A percentile compares a stretch with the other conserved stretches of the same genome.
Evolutionary conservation across 2,113 vertebrate genomes (phyloP).

Genomic region (Lepus timidus): DNA sequence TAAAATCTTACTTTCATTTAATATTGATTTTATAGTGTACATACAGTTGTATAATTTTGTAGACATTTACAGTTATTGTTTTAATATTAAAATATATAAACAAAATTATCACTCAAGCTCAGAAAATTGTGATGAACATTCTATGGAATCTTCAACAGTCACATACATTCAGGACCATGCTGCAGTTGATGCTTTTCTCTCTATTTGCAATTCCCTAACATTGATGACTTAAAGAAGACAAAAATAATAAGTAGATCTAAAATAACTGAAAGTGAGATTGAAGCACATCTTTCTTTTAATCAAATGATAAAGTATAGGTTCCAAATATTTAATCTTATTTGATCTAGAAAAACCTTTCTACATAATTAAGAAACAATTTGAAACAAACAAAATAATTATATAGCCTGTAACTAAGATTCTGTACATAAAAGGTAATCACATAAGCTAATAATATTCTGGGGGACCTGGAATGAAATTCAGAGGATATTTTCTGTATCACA

Average conservation of each 20-base stretch:
- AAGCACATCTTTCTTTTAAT: slow-evolving; percentile 13
- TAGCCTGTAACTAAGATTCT: background rate
- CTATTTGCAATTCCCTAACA: slow-evolving; percentile 25
- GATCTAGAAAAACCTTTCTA: no score
- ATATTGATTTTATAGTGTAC: slow-evolving; percentile 29
- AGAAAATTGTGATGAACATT: background rate
- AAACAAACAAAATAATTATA: background rate
- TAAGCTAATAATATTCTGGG: background rate
- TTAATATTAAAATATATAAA: slow-evolving; percentile 37
- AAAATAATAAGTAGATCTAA: background rate
- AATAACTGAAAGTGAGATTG: slow-evolving; percentile 5
- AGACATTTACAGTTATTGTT: slow-evolving; percentile 15
- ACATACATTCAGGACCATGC: background rate
- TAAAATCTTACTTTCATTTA: slow-evolving; percentile 17
- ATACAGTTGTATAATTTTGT: slow-evolving; percentile 16
- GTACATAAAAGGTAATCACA: background rate
- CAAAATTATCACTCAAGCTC: background rate
- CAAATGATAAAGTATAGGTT: background rate
- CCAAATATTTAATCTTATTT: no score
- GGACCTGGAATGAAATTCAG: background rate
- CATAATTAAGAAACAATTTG: no score
- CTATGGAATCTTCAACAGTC: background rate
- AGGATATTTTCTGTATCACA: background rate
- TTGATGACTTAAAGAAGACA: background rate
- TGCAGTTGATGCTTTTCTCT: slow-evolving; percentile 9